A percentile compares a stretch with the other conserved stretches of the same genome.
phyloP scores from a whole-genome alignment of 2,888 invertebrate genomes.

The Cheilosia pagana region DNA sequence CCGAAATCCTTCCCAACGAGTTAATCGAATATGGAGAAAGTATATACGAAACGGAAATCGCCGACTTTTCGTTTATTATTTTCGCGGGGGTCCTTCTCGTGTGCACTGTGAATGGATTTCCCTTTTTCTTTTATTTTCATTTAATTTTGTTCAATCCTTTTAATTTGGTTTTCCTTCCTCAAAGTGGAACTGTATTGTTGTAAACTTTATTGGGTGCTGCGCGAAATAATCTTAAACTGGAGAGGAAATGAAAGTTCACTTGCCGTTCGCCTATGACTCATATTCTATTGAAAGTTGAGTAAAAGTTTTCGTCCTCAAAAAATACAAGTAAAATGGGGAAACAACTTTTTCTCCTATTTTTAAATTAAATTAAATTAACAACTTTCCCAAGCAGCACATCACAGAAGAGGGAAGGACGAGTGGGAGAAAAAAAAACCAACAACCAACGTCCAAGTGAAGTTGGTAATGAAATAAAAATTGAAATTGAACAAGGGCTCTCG shows the following conservation, averaged over 20 bases:
- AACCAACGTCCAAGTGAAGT: conserved; percentile 46
- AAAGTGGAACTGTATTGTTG: conserved; percentile 69
- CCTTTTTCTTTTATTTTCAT: conserved; percentile 60
- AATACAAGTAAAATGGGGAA: conserved; percentile 18
- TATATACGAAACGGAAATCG: conserved; percentile 5
- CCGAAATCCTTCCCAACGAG: conserved; percentile 27
- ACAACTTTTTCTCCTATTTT: conserved; percentile 46
- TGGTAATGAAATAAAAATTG: conserved; percentile 75
- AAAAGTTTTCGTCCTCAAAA: conserved; percentile 61
- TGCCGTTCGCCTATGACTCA: conserved; percentile 71
- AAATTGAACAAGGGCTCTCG: conserved; percentile 61
- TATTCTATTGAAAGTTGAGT: conserved; percentile 65
- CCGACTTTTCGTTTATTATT: conserved; percentile 38
- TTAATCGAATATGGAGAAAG: conserved; percentile 57
- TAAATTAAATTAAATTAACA: conserved; percentile 75
- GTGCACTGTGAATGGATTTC: conserved; percentile 49
- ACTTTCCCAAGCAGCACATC: conserved; percentile 57
- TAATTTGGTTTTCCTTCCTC: conserved; percentile 65
- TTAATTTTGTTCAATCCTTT: conserved; percentile 64
- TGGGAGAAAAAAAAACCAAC: conserved; percentile 2
- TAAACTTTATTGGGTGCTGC: conserved; percentile 55
- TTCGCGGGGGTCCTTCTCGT: conserved; percentile 1
- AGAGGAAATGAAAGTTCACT: conserved; percentile 59
- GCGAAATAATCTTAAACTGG: conserved; percentile 4
- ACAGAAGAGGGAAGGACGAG: conserved; percentile 8